These are phyloP conservation scores for Gryllus bimaculatus DNA, from an alignment of 1,140 invertebrate genomes.

Conservation along the genomic window DNA sequence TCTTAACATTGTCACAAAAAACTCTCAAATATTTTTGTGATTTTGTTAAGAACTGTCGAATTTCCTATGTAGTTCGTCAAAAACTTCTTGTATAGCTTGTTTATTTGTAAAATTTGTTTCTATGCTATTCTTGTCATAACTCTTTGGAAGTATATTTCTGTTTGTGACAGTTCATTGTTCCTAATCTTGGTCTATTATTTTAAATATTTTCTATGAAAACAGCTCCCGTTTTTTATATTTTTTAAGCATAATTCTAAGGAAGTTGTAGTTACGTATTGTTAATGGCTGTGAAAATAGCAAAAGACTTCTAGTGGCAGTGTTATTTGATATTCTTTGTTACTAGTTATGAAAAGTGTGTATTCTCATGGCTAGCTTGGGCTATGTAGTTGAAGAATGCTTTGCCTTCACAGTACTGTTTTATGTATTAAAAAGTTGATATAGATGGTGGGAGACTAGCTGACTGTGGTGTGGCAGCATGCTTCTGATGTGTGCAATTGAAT, in stretches of 20 bases:
- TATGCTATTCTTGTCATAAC: neutral
- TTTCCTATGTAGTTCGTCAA: neutral
- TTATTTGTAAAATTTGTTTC: too few species aligned
- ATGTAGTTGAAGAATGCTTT: neutral
- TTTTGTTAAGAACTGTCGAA: neutral
- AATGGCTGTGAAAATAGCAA: constrained; percentile 4
- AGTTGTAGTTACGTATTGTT: neutral
- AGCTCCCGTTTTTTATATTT: neutral
- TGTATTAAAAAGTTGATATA: neutral
- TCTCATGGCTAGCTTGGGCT: constrained; percentile 2
- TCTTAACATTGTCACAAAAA: neutral
- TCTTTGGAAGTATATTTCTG: neutral
- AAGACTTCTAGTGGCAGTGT: neutral
- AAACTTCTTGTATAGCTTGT: neutral
- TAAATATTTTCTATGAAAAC: neutral
- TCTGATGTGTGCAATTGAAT: neutral
- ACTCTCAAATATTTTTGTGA: neutral
- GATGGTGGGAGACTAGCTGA: neutral
- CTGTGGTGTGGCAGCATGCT: constrained; percentile 2
- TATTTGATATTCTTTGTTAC: neutral
- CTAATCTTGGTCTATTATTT: neutral
- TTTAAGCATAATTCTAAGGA: neutral
- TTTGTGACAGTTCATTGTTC: neutral
- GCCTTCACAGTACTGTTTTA: neutral
- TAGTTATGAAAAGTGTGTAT: neutral